These are phyloP conservation scores for Erethizon dorsatum DNA, from an alignment of 2,797 vertebrate species.

Conservation along the genomic window DNA sequence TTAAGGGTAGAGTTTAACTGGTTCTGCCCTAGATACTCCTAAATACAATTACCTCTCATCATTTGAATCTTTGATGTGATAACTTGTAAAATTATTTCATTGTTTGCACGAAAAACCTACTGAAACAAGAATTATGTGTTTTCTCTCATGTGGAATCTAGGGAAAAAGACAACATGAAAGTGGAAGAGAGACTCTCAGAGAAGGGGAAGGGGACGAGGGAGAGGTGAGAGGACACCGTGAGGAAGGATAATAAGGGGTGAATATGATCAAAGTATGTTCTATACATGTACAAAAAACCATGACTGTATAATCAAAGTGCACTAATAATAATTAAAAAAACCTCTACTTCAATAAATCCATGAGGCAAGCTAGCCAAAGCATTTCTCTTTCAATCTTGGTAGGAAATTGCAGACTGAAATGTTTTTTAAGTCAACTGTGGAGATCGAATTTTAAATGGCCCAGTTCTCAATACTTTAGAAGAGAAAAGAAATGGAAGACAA, in stretches of 20 bases:
- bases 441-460: background rate
- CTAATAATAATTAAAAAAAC: background rate
- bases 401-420: background rate
- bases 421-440: background rate
- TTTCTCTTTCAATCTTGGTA: background rate
- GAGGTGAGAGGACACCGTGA: background rate
- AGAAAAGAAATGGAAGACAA: background rate
- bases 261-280: background rate
- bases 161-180: background rate
- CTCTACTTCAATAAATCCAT: background rate
- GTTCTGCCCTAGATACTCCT: background rate
- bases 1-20: background rate
- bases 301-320: background rate
- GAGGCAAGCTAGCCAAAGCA: background rate
- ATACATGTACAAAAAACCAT: background rate
- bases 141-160: background rate
- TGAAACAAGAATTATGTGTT: background rate
- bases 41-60: background rate
- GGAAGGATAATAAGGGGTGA: background rate
- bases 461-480: background rate
- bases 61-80: background rate
- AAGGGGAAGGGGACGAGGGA: background rate
- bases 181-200: background rate
- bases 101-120: background rate
- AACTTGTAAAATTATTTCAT: background rate